These are phyloP conservation scores for Tiliqua scincoides DNA, from an alignment of 2,113 vertebrate species.

Conservation along the genomic window DNA sequence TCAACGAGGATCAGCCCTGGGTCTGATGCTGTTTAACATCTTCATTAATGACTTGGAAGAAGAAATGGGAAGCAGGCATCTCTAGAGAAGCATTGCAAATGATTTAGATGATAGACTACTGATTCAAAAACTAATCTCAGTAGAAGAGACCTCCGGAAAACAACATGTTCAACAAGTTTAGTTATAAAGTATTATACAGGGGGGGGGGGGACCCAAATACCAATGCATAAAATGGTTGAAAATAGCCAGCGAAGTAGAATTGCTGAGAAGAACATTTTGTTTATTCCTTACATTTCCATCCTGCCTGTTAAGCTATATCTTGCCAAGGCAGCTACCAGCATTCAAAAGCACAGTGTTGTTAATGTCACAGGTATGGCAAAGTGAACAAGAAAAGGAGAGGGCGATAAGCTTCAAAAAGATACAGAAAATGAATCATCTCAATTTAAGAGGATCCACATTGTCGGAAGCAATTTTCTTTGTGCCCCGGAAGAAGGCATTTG, in stretches of 20 bases:
- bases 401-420: too few species aligned
- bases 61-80: not conserved
- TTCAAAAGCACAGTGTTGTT: too few species aligned
- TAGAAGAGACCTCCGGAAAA: not conserved
- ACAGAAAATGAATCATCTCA: too few species aligned
- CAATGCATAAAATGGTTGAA: not conserved
- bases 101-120: not conserved
- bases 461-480: too few species aligned
- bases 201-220: not conserved
- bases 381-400: too few species aligned
- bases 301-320: too few species aligned
- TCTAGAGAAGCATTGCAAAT: not conserved
- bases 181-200: not conserved
- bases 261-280: not conserved
- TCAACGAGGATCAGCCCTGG: not conserved
- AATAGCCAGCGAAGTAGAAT: not conserved
- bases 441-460: too few species aligned
- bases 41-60: slow-evolving; percentile 11
- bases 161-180: not conserved
- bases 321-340: too few species aligned
- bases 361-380: not conserved
- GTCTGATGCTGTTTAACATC: not conserved
- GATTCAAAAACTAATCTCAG: slow-evolving; percentile 1
- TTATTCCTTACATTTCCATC: too few species aligned
- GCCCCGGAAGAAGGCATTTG: too few species aligned